Evolutionary conservation across 1,140 invertebrate species (phyloP).

Genomic region (Drosophila bipectinata): DNA sequence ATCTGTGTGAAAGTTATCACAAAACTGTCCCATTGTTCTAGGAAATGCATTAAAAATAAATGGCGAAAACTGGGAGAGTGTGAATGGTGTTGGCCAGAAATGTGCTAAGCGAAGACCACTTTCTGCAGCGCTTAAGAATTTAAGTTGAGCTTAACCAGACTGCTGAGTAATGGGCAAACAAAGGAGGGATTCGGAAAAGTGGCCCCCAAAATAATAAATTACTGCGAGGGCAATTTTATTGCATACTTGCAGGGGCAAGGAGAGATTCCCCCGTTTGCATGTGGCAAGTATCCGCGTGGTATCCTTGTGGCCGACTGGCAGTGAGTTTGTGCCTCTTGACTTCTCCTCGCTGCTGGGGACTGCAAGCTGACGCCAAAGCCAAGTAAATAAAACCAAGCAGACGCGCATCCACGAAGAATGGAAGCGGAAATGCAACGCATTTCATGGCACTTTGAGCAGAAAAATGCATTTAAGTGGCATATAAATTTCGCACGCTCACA

Average conservation of each 20-base stretch:
- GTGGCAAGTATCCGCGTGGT: constrained; percentile 2
- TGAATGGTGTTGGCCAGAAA: neutral
- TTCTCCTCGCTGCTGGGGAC: constrained; percentile 15
- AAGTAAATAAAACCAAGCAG: constrained; percentile 46
- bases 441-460: constrained; percentile 47
- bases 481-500: constrained; percentile 58
- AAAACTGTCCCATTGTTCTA: constrained; percentile 38
- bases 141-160: constrained; percentile 26
- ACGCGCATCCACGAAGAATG: constrained; percentile 24
- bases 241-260: constrained; percentile 35
- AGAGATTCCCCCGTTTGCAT: constrained; percentile 3
- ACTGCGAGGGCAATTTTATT: constrained; percentile 49
- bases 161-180: constrained; percentile 18
- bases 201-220: constrained; percentile 50
- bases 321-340: neutral
- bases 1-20: constrained; percentile 44
- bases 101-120: constrained; percentile 22
- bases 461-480: constrained; percentile 65
- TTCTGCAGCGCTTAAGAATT: constrained; percentile 14
- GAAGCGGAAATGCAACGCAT: constrained; percentile 45
- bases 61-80: neutral
- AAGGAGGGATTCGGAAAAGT: neutral
- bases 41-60: constrained; percentile 15
- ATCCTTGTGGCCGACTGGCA: constrained; percentile 3
- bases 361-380: constrained; percentile 42